phyloP scores from a whole-genome alignment of 1,140 invertebrate species.

The Atta cephalotes region DNA sequence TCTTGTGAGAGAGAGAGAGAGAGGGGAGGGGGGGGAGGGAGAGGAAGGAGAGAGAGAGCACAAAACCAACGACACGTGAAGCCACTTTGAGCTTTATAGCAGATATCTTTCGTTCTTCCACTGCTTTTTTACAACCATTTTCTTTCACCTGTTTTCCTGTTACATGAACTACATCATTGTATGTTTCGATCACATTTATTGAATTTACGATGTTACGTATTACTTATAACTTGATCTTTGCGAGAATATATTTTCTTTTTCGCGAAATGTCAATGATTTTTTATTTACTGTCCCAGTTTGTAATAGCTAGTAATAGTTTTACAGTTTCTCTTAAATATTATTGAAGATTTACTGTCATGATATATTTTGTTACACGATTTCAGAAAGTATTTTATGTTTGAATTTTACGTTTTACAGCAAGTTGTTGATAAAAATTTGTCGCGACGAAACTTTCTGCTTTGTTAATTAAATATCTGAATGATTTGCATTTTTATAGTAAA shows the following conservation, averaged over 20 bases:
- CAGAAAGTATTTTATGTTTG: background rate
- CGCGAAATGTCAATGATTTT: background rate
- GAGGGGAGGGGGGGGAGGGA: background rate
- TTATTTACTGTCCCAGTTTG: conserved; percentile 2
- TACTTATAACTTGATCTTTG: conserved; percentile 1
- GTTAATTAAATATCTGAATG: conserved; percentile 21
- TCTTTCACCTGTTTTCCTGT: background rate
- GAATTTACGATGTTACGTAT: conserved; percentile 19
- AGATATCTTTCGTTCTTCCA: conserved; percentile 22
- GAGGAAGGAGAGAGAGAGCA: background rate
- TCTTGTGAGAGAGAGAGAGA: conserved; percentile 6
- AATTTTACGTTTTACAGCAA: conserved; percentile 1
- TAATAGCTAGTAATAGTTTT: background rate
- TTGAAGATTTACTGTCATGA: background rate
- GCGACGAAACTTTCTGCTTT: background rate
- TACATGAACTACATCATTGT: background rate
- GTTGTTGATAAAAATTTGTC: background rate
- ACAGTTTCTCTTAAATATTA: background rate
- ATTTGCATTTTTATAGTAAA: background rate
- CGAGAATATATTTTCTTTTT: conserved; percentile 34
- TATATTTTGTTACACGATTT: background rate
- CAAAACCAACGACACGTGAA: conserved; percentile 51
- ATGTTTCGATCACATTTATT: background rate
- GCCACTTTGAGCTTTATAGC: conserved; percentile 12
- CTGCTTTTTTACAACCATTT: conserved; percentile 18